phyloP scores from a whole-genome alignment of 2,113 vertebrate species.

The Mesoclemmys tuberculata region DNA sequence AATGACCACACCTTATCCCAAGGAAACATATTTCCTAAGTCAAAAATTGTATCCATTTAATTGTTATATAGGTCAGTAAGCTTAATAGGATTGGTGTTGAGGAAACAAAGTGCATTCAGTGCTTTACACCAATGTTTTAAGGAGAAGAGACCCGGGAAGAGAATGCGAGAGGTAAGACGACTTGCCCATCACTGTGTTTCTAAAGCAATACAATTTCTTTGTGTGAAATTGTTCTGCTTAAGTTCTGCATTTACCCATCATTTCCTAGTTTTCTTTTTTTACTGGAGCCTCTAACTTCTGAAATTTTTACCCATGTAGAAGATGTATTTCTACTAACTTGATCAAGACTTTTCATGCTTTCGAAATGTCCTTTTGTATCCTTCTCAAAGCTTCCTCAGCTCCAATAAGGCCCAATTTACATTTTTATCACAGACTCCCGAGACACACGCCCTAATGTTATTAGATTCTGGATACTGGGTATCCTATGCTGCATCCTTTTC shows the following conservation, averaged over 20 bases:
- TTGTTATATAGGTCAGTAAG: not conserved
- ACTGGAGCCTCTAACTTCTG: not conserved
- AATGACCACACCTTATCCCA: not conserved
- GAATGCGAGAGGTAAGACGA: not conserved
- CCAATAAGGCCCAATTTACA: not conserved
- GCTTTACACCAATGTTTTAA: not conserved
- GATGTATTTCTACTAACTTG: not conserved
- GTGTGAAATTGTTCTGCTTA: not conserved
- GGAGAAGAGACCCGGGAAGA: not conserved
- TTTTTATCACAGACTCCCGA: not conserved
- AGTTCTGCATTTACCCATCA: not conserved
- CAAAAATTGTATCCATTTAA: not conserved
- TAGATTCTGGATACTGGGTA: not conserved
- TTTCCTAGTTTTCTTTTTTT: not conserved
- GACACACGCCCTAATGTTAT: not conserved
- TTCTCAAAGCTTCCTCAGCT: not conserved
- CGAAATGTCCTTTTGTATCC: not conserved
- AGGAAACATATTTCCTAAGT: not conserved
- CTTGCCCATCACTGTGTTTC: not conserved
- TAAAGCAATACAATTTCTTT: not conserved
- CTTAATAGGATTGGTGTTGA: not conserved
- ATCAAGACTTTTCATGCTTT: not conserved
- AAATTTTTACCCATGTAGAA: not conserved
- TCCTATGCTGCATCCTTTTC: not conserved
- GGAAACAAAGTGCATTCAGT: fast-evolving